phyloP scores from a whole-genome alignment of 2,888 invertebrate species.

The Saturnia pavonia region DNA sequence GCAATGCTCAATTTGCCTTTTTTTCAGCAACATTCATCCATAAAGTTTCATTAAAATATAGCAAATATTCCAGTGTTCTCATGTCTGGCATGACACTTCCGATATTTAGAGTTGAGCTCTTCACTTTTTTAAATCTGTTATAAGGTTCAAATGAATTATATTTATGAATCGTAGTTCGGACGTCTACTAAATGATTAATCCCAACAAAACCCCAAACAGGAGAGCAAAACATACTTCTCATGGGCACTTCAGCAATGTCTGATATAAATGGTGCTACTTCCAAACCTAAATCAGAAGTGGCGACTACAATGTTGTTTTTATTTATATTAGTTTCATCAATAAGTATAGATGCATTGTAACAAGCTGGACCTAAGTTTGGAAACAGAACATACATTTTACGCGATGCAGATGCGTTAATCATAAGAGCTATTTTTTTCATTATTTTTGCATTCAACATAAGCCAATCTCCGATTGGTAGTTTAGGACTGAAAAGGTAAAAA shows the following conservation, averaged over 20 bases:
- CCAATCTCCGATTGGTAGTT: constrained; percentile 64
- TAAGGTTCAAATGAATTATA: constrained; percentile 77
- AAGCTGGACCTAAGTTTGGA: constrained; percentile 79
- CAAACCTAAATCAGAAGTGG: constrained; percentile 81
- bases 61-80: constrained; percentile 77
- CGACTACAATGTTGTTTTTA: constrained; percentile 78
- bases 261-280: constrained; percentile 65
- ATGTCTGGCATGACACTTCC: constrained; percentile 77
- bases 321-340: constrained; percentile 59
- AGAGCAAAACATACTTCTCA: constrained; percentile 79
- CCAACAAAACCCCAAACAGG: constrained; percentile 85
- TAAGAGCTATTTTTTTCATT: constrained; percentile 68
- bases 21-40: constrained; percentile 58
- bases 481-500: constrained; percentile 45
- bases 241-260: constrained; percentile 67
- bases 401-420: constrained; percentile 75
- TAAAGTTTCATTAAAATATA: constrained; percentile 63
- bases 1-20: constrained; percentile 49
- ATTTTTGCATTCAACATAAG: constrained; percentile 52
- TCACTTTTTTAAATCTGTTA: constrained; percentile 71
- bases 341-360: constrained; percentile 81
- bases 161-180: constrained; percentile 77
- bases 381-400: constrained; percentile 74
- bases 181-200: constrained; percentile 78
- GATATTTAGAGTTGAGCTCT: constrained; percentile 73